phyloP scores from a whole-genome alignment of 30 jellyfish, hydroid and myxozoan genomes.

The Mastigias papua region DNA sequence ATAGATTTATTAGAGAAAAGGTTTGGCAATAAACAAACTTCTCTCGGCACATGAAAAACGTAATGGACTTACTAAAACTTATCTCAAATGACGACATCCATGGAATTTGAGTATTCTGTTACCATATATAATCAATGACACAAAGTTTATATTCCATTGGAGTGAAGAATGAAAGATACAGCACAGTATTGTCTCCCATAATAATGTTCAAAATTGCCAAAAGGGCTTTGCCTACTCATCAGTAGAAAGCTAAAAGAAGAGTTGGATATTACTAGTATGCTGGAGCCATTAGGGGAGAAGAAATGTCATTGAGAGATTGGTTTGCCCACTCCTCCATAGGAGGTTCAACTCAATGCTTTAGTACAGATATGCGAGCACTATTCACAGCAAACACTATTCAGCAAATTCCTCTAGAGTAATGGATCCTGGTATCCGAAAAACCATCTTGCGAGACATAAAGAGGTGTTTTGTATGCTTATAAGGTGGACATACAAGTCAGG shows the following conservation, averaged over 20 bases:
- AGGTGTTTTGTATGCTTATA: constrained; percentile 14
- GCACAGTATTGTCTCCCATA: constrained; percentile 4
- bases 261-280: constrained; percentile 20
- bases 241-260: constrained; percentile 22
- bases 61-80: constrained; percentile 19
- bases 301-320: constrained; percentile 17
- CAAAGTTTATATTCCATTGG: constrained; percentile 25
- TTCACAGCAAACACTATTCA: constrained; percentile 15
- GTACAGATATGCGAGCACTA: neutral
- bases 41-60: constrained; percentile 11
- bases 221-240: constrained; percentile 8
- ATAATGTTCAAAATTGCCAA: constrained; percentile 27
- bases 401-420: constrained; percentile 15
- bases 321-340: constrained; percentile 2
- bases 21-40: constrained; percentile 39
- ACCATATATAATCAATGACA: constrained; percentile 7
- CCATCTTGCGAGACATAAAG: neutral
- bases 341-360: neutral
- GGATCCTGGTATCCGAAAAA: constrained; percentile 3
- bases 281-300: constrained; percentile 39
- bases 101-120: neutral
- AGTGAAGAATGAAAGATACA: neutral
- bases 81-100: constrained; percentile 6
- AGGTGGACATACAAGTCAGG: constrained; percentile 9
- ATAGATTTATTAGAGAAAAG: constrained; percentile 16